phyloP scores from a whole-genome alignment of 2,797 vertebrate species.

The Apogon hyalosoma region DNA sequence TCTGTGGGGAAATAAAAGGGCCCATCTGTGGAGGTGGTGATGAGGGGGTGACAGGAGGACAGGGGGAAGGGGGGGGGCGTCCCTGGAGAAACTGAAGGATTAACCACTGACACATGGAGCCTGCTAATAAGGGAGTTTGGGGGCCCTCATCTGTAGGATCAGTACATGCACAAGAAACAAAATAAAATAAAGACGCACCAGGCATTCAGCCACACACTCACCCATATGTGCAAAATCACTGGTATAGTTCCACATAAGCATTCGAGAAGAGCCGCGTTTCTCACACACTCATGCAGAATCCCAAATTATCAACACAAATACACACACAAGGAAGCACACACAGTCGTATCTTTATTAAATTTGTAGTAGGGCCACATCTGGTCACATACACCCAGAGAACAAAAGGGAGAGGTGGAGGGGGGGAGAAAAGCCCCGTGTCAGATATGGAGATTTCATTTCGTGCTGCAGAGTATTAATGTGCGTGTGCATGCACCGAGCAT shows the following conservation, averaged over 20 bases:
- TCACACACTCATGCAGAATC: conserved; percentile 9
- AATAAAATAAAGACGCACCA: conserved; percentile 14
- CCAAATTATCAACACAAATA: conserved; percentile 18
- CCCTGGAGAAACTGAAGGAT: conserved; percentile 76
- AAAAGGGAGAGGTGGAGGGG: conserved; percentile 66
- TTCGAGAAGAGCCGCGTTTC: conserved; percentile 3
- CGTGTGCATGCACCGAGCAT: conserved; percentile 79
- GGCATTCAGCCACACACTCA: conserved; percentile 1
- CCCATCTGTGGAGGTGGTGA: conserved; percentile 85
- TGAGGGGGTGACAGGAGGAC: conserved; percentile 73
- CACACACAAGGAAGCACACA: conserved; percentile 37
- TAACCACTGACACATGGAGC: conserved; percentile 86
- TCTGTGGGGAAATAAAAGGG: conserved; percentile 82
- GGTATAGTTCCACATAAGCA: conserved; percentile 4
- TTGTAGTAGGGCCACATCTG: conserved; percentile 86
- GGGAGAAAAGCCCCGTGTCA: conserved; percentile 52
- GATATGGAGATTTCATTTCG: conserved; percentile 78
- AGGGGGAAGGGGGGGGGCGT: conserved; percentile 29
- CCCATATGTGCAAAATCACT: conserved; percentile 9
- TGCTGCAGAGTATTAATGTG: conserved; percentile 77
- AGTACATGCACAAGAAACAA: conserved; percentile 50
- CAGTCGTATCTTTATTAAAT: conserved; percentile 82
- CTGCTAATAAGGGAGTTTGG: conserved; percentile 81
- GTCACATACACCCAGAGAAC: conserved; percentile 77
- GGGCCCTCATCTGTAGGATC: conserved; percentile 66